These are phyloP conservation scores for Lota lota DNA, from an alignment of 2,113 vertebrate genomes.

Conservation along the genomic window DNA sequence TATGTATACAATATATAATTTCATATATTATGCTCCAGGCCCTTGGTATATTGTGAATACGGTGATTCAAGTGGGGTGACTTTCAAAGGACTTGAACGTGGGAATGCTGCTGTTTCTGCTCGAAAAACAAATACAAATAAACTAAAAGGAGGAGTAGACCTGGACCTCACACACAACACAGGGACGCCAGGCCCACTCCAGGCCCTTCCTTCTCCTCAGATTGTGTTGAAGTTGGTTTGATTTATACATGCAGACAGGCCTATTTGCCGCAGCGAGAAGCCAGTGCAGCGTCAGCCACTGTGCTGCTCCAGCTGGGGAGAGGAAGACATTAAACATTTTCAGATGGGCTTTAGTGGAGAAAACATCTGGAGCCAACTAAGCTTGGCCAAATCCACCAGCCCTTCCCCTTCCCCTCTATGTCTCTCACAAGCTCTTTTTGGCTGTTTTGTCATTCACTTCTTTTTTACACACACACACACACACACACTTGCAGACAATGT, in stretches of 20 bases:
- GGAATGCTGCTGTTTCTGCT: no score
- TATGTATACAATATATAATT: no score
- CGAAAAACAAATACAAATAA: background rate
- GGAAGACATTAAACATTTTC: constrained; percentile 61
- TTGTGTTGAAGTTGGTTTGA: constrained; percentile 6
- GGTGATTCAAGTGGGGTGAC: no score
- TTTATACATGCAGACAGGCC: constrained; percentile 48
- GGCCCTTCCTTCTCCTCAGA: constrained; percentile 23
- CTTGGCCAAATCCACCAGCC: constrained; percentile 33
- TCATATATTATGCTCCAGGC: no score
- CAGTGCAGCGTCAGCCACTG: constrained; percentile 46
- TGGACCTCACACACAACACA: constrained; percentile 20
- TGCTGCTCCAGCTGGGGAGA: constrained; percentile 50
- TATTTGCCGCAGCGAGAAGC: constrained; percentile 50
- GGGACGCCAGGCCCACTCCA: constrained; percentile 5
- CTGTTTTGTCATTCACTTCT: background rate
- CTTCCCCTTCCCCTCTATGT: background rate
- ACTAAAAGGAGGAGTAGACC: background rate
- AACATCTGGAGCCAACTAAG: constrained; percentile 58
- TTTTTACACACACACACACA: background rate
- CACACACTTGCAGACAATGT: constrained; percentile 3
- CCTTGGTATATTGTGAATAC: no score
- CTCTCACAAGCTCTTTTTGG: background rate
- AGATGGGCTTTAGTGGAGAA: constrained; percentile 55
- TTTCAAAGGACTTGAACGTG: no score